Evolutionary conservation across 2,113 vertebrate species (phyloP), one percentile per base, ranked within the genome.

Genomic region (Gambusia holbrooki): DNA sequence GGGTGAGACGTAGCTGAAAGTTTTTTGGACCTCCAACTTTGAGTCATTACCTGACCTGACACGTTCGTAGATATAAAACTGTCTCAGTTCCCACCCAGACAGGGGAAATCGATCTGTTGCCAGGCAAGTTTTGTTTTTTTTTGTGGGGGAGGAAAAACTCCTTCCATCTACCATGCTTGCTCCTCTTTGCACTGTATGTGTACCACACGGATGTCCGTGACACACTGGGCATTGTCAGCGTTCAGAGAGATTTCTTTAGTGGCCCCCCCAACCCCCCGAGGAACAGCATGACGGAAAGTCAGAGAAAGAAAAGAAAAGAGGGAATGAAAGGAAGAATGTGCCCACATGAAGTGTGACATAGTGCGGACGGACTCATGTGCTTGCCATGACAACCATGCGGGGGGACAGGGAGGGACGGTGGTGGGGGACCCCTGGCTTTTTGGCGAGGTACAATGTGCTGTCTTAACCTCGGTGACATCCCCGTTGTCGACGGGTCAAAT

Each of bases 401-500:
- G 82, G 70, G 25, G 66, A 69, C 75, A 73, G 10, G 37, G 71
- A 80, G 71, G 86, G 60, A 27, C 0, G 54, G 77, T 79, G 80
- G 29, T 0, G 54, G 79, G 80, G 80, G 48, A 71, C 74, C 90
- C 84, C 64, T 84, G 86, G 88, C 85, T 92, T 91, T 91, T 90
- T 14, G 80, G 79, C 62, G 51, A 19, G 1, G 32, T 88, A 90
- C 84, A 91, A 90, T 79, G 71, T 65, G 79, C 92, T 71, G 87
- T 88, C 79, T 83, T 87, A 94, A 94, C 94, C 96, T 84, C 78
- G 0, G 79, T 37, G 92, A 93, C 93, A 83, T 74, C 40, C 74
- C 86, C 22, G 80, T 90, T 92, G 93, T 93, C 33, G 75, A 82
- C 61, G 27, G 94, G 95, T 95, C 94, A 93, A 92, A 95, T 94